Evolutionary conservation across 2,797 vertebrate species (phyloP), one percentile per base, ranked within the genome.

Genomic region (Dicrostonyx torquatus): DNA sequence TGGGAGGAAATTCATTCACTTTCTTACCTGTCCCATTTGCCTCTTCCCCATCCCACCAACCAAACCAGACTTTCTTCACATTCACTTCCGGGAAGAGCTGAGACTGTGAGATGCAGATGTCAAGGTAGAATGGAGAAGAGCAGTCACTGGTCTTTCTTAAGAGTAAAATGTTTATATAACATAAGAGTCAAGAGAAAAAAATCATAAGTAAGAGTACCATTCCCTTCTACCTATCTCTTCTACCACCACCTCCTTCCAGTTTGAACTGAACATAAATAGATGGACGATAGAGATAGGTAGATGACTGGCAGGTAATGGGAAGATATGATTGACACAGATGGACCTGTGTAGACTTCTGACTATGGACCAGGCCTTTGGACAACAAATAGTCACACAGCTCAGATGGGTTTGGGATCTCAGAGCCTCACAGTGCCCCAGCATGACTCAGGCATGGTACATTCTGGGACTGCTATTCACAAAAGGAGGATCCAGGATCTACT

Each of bases 141-240:
- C 31, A n/a, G 0, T 26, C 43, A 34, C 3, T 45, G 34, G 66
- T n/a, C 73, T 91, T 82, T 83, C 75, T 82, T 92, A 45, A 62
- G 73, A 88, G 68, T 37, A 37, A 12, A 73, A 60, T 78, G 58
- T 53, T 73, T 48, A 76, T 13, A 29, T 66, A 83, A 91, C 37
- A 18, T 87, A 85, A 92, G 45, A 5, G 53, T 91, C 31, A 62
- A 66, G 87, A 73, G n/a, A 62, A 72, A 87, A 94, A 72, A 58
- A 11, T 29, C 31, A 7, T 58, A n/a, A 2, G 7, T 17, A 18
- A 87, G 2, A 93, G 45, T 5, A 87, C 15, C 37, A 87, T n/a
- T 84, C 15, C 13, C 14, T 66, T 24, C 6, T 8, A 29, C 15
- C 55, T 26, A 24, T 6, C 17, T 48, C 45, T 82, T 75, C 75